A percentile compares a stretch with the other conserved stretches of the same genome.
Conservation (phyloP, 2,888 invertebrate species). For the Yponomeuta malinellus region DNA sequence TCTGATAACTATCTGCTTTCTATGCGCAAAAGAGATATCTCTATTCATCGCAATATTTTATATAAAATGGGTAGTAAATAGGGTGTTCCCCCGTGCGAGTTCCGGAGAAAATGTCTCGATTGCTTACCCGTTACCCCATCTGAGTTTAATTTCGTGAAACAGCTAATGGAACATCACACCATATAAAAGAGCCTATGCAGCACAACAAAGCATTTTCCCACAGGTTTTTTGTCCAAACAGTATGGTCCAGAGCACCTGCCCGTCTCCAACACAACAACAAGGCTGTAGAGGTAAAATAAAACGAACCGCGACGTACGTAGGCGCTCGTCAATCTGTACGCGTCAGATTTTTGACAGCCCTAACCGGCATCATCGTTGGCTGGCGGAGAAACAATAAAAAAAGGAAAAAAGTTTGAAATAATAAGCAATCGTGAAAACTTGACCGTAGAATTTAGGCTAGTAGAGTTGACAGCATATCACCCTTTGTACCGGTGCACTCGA, state of each 20-base stretch:
- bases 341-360: slow-evolving; percentile 71
- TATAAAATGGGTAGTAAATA: not conserved
- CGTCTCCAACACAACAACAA: slow-evolving; percentile 32
- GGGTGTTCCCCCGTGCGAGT: not conserved
- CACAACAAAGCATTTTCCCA: slow-evolving; percentile 11
- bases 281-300: slow-evolving; percentile 35
- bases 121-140: not conserved
- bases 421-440: not conserved
- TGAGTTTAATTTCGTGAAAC: not conserved
- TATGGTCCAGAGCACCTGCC: slow-evolving; percentile 59
- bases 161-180: not conserved
- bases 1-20: slow-evolving; percentile 49
- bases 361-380: slow-evolving; percentile 63
- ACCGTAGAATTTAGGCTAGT: not conserved
- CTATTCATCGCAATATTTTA: slow-evolving; percentile 15
- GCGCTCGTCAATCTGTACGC: slow-evolving; percentile 71
- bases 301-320: slow-evolving; percentile 38
- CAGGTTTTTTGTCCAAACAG: slow-evolving; percentile 35
- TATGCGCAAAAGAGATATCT: slow-evolving; percentile 33
- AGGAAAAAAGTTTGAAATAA: slow-evolving; percentile 21
- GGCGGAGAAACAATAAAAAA: slow-evolving; percentile 38
- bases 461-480: too few species aligned
- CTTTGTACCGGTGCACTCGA: too few species aligned
- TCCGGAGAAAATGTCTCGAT: not conserved
- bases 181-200: not conserved